Conservation (phyloP, 2,113 vertebrate genomes). For the Equus quagga region DNA sequence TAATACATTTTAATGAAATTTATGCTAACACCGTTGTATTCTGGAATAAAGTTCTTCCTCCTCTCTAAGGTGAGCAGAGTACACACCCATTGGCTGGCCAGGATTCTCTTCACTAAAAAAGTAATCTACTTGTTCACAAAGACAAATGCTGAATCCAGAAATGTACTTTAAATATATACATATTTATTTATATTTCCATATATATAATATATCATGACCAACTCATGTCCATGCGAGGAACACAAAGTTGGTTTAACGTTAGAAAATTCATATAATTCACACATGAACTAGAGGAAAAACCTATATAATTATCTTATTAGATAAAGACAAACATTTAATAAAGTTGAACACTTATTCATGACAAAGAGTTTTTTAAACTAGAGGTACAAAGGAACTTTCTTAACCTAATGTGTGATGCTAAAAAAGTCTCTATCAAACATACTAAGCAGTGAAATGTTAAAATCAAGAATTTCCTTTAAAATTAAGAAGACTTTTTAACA, state of each 20-base stretch:
- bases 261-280: not conserved
- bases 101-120: not conserved
- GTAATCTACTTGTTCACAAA: not conserved
- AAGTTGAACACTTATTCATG: not conserved
- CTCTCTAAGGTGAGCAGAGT: not conserved
- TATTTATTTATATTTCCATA: no score
- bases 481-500: not conserved
- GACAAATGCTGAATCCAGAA: not conserved
- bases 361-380: not conserved
- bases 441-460: not conserved
- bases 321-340: not conserved
- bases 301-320: not conserved
- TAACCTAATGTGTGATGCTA: not conserved
- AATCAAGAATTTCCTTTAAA: conserved; percentile 25
- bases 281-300: not conserved
- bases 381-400: not conserved
- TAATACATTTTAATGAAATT: not conserved
- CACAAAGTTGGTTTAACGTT: not conserved
- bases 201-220: not conserved
- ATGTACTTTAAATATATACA: not conserved
- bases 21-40: not conserved
- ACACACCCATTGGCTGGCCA: not conserved
- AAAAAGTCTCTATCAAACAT: not conserved
- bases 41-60: not conserved
- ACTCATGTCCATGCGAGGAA: not conserved